Conservation (phyloP, 2,797 vertebrate genomes). For the Mareca strepera region DNA sequence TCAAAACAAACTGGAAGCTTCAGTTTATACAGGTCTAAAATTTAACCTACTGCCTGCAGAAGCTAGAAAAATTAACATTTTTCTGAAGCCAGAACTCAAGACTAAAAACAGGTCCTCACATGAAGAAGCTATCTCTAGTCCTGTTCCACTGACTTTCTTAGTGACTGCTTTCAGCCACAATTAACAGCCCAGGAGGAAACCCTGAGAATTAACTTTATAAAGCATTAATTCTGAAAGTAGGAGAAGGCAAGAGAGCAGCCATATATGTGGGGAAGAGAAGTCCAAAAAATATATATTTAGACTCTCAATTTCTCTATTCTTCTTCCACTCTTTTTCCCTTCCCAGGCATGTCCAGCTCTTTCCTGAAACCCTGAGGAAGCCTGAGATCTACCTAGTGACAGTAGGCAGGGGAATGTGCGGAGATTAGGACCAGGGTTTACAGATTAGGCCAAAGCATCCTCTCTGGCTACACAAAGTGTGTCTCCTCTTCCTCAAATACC, state of each 20-base stretch:
- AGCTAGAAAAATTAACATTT: neutral
- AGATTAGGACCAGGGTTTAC: neutral
- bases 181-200: neutral
- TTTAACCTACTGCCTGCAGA: neutral
- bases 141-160: neutral
- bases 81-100: neutral
- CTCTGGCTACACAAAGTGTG: neutral
- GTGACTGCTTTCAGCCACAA: neutral
- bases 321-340: neutral
- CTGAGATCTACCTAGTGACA: neutral
- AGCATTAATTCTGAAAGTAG: neutral
- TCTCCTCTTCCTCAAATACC: neutral
- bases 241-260: neutral
- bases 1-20: neutral
- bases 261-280: fast-evolving
- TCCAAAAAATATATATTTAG: neutral
- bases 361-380: neutral
- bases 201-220: neutral
- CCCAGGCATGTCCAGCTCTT: neutral
- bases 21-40: neutral
- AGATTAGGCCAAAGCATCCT: neutral
- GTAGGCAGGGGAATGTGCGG: neutral
- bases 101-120: neutral
- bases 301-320: neutral
- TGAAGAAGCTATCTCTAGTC: neutral